Evolutionary conservation across 2,888 invertebrate genomes (phyloP).

Genomic region (Drosophila austrosaltans): DNA sequence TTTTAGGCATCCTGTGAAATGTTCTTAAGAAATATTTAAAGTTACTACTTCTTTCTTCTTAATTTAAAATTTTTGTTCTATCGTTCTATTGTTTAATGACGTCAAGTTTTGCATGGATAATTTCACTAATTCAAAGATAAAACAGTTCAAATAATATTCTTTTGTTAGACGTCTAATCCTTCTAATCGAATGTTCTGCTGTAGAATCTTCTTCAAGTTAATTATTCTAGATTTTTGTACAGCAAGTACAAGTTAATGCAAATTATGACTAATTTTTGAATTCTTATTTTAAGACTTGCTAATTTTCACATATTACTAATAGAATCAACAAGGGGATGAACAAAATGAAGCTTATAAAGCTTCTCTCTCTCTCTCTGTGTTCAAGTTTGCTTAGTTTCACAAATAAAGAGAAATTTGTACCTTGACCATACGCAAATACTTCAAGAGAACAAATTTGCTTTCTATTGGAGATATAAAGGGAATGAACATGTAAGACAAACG

Average conservation of each 20-base stretch:
- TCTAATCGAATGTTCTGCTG: not conserved
- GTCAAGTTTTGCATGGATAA: too few relatives aligned
- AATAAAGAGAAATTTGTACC: constrained; percentile 1
- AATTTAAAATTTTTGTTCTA: too few relatives aligned
- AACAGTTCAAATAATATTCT: not conserved
- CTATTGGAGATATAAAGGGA: not conserved
- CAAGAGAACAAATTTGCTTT: constrained; percentile 2
- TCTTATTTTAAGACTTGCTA: constrained; percentile 3
- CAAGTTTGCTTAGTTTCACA: not conserved
- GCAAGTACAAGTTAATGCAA: not conserved
- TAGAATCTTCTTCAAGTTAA: not conserved
- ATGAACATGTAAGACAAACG: not conserved
- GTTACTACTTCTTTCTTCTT: not conserved
- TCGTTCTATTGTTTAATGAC: too few relatives aligned
- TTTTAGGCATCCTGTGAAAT: not conserved
- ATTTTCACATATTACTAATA: constrained; percentile 6
- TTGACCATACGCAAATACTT: not conserved
- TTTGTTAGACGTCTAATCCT: not conserved
- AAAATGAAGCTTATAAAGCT: not conserved
- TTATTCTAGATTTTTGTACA: not conserved
- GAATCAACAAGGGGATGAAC: not conserved
- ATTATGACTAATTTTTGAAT: not conserved
- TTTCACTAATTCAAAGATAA: too few relatives aligned
- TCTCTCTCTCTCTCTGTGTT: not conserved
- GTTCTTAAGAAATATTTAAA: not conserved